A percentile compares a stretch with the other conserved stretches of the same genome.
Conservation (phyloP, 2,113 vertebrate species). For the Oenanthe oenanthe region DNA sequence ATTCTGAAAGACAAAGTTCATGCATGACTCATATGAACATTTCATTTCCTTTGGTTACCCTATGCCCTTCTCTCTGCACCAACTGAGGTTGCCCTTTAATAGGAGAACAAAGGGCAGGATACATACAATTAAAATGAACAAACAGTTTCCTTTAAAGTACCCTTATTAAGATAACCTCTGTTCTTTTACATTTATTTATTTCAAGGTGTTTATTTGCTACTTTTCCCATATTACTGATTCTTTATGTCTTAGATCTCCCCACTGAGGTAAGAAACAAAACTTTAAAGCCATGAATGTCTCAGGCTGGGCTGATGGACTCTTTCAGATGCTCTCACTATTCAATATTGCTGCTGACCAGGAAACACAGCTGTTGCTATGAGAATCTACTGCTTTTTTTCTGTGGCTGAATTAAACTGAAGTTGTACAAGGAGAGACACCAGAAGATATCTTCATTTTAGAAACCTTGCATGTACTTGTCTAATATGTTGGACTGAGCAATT, state of each 20-base stretch:
- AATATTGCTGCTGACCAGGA: background rate
- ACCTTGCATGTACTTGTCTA: background rate
- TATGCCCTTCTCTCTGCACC: background rate
- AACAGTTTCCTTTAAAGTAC: background rate
- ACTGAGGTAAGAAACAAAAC: background rate
- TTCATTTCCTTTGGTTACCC: background rate
- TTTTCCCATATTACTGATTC: background rate
- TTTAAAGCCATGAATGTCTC: background rate
- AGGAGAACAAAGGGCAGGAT: background rate
- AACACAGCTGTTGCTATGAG: background rate
- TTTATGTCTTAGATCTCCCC: background rate
- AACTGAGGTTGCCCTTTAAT: background rate
- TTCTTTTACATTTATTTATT: background rate
- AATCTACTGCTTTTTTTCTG: background rate
- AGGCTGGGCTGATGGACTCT: background rate
- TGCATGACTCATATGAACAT: background rate
- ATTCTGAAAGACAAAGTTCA: conserved; percentile 2
- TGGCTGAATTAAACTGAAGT: background rate
- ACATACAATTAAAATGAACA: background rate
- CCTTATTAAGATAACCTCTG: background rate
- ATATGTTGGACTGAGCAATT: background rate
- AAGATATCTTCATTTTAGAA: background rate
- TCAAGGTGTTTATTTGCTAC: background rate
- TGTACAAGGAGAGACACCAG: background rate
- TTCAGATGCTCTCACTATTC: background rate